phyloP scores from a whole-genome alignment of 1,140 invertebrate species.

The Drosophila pseudoananassae region DNA sequence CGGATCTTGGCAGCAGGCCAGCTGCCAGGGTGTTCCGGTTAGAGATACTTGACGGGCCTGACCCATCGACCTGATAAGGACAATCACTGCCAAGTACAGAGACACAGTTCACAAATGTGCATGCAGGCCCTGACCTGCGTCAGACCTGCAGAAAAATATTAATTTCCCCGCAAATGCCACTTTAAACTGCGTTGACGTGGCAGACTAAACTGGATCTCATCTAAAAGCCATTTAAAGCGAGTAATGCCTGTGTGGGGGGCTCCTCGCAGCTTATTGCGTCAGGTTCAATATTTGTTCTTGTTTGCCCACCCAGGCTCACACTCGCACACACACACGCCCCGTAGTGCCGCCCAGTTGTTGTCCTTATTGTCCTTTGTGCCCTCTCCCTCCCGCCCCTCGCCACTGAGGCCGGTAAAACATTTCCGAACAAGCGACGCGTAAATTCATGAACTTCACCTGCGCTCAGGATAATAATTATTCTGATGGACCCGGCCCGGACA shows the following conservation, averaged over 20 bases:
- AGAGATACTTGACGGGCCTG: not conserved
- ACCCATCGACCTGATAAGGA: slow-evolving; percentile 21
- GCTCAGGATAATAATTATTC: slow-evolving; percentile 60
- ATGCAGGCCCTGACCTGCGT: slow-evolving; percentile 8
- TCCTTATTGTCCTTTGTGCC: slow-evolving; percentile 61
- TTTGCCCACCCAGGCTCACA: slow-evolving; percentile 27
- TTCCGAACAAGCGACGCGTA: slow-evolving; percentile 66
- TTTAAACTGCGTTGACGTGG: slow-evolving; percentile 55
- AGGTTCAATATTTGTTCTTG: slow-evolving; percentile 75
- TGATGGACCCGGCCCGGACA: slow-evolving; percentile 45
- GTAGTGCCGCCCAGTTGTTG: slow-evolving; percentile 36
- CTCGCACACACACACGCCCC: slow-evolving; percentile 1
- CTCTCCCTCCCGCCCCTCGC: slow-evolving; percentile 5
- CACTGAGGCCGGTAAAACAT: slow-evolving; percentile 53
- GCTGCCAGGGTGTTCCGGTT: slow-evolving; percentile 4
- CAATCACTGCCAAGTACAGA: slow-evolving; percentile 19
- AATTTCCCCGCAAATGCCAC: slow-evolving; percentile 45
- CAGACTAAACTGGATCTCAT: slow-evolving; percentile 31
- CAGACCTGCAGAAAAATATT: slow-evolving; percentile 4
- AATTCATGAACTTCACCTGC: slow-evolving; percentile 59
- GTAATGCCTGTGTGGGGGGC: slow-evolving; percentile 33
- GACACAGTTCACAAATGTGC: not conserved
- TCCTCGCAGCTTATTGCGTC: slow-evolving; percentile 63
- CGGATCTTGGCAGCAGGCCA: slow-evolving; percentile 28
- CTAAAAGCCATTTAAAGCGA: slow-evolving; percentile 69